These are phyloP conservation scores for Cynopterus sphinx DNA, from an alignment of 2,797 vertebrate genomes.

Conservation along the genomic window DNA sequence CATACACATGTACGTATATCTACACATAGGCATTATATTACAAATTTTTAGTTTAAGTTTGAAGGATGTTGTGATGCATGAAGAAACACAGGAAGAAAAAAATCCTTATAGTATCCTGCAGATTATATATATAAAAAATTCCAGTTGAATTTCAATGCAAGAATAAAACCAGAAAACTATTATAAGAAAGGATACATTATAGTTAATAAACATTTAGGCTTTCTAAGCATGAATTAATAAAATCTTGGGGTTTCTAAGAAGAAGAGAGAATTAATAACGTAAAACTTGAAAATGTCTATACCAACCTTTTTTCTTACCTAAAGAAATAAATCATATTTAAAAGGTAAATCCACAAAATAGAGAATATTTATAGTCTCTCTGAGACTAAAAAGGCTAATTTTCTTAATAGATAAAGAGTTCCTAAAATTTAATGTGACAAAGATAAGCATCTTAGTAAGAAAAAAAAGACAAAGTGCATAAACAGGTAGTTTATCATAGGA, in stretches of 20 bases:
- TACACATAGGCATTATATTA: neutral
- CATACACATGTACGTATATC: neutral
- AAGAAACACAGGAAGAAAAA: neutral
- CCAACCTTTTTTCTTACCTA: neutral
- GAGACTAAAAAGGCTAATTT: neutral
- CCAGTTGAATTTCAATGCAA: neutral
- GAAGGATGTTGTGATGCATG: neutral
- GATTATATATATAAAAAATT: neutral
- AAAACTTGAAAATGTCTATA: constrained; percentile 2
- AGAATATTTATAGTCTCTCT: neutral
- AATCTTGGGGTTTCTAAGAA: neutral
- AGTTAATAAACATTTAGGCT: neutral
- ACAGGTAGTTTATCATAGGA: neutral
- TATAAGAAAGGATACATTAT: neutral
- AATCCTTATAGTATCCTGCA: neutral
- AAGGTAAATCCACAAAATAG: neutral
- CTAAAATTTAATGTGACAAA: neutral
- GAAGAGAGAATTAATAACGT: neutral
- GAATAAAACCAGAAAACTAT: neutral
- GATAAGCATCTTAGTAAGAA: neutral
- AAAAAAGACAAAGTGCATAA: neutral
- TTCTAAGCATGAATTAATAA: constrained; percentile 31
- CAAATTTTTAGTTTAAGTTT: neutral
- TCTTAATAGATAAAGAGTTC: neutral
- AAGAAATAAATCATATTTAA: neutral